A percentile compares a stretch with the other conserved stretches of the same genome.
Evolutionary conservation across 92 coral and sea anemone genomes (phyloP).

Genomic region (Porites lobata): DNA sequence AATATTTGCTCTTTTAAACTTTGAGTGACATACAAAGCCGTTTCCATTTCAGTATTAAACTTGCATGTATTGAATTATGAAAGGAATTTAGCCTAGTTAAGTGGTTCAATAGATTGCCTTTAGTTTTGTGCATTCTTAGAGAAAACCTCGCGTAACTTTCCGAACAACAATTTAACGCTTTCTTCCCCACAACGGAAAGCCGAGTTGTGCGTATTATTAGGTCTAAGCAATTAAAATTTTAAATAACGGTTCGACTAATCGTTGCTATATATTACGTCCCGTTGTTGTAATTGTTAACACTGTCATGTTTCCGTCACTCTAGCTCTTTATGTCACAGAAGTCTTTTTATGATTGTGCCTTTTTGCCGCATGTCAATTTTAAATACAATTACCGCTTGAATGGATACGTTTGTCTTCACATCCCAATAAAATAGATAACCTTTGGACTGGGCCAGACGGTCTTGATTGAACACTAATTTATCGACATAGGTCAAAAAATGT

Average conservation of each 20-base stretch:
- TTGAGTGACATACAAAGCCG: background rate
- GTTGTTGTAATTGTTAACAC: background rate
- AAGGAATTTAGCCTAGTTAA: background rate
- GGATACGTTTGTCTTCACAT: background rate
- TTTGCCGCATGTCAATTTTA: background rate
- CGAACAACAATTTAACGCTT: too few relatives aligned
- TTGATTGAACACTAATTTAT: background rate
- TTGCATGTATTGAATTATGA: background rate
- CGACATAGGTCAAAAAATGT: background rate
- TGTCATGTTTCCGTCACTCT: background rate
- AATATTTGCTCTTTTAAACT: too few relatives aligned
- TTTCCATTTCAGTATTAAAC: background rate
- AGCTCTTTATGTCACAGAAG: background rate
- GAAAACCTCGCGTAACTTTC: too few relatives aligned
- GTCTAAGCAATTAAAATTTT: constrained; percentile 4
- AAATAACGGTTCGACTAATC: background rate
- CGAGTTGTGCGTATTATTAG: background rate
- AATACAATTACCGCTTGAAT: background rate
- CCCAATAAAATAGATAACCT: background rate
- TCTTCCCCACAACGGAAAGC: background rate
- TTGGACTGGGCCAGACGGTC: background rate
- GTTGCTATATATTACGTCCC: background rate
- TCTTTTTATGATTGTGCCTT: background rate
- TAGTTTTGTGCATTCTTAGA: background rate
- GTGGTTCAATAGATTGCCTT: background rate